Conservation (phyloP, 1,140 invertebrate species). For the Centruroides vittatus region DNA sequence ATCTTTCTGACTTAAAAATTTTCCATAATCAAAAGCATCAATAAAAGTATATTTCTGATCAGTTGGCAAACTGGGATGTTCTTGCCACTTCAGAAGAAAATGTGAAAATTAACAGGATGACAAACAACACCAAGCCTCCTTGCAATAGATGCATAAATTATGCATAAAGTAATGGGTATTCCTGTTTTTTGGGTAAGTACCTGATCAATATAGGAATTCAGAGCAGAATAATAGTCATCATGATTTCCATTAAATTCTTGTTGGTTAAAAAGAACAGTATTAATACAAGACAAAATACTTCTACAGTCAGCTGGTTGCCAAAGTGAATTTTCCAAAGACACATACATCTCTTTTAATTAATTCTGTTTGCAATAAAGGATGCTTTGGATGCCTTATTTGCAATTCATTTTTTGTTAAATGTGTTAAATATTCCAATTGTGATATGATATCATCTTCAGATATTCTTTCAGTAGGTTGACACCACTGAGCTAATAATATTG, state of each 20-base stretch:
- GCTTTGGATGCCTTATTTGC: conserved; percentile 23
- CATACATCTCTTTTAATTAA: neutral
- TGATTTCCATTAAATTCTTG: conserved; percentile 37
- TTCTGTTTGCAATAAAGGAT: conserved; percentile 31
- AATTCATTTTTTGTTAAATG: conserved; percentile 30
- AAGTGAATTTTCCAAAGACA: conserved; percentile 8
- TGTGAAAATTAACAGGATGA: conserved; percentile 49
- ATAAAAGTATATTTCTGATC: conserved; percentile 2
- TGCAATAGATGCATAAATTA: conserved; percentile 50
- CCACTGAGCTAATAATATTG: conserved; percentile 45
- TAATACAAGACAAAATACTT: conserved; percentile 26
- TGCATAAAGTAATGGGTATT: conserved; percentile 44
- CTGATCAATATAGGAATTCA: conserved; percentile 48
- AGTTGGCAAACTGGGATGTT: conserved; percentile 26
- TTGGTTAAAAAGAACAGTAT: conserved; percentile 35
- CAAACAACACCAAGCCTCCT: conserved; percentile 46
- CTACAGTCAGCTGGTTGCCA: conserved; percentile 20
- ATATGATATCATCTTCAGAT: conserved; percentile 29
- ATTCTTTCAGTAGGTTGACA: conserved; percentile 38
- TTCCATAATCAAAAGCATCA: conserved; percentile 4
- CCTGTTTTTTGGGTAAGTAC: conserved; percentile 41
- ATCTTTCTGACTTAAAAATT: neutral
- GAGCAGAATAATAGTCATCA: conserved; percentile 37
- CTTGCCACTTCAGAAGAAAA: conserved; percentile 45
- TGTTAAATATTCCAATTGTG: conserved; percentile 36